A percentile compares a stretch with the other conserved stretches of the same genome.
phyloP scores from a whole-genome alignment of 2,888 invertebrate genomes.

The Trissolcus brochymenae region DNA sequence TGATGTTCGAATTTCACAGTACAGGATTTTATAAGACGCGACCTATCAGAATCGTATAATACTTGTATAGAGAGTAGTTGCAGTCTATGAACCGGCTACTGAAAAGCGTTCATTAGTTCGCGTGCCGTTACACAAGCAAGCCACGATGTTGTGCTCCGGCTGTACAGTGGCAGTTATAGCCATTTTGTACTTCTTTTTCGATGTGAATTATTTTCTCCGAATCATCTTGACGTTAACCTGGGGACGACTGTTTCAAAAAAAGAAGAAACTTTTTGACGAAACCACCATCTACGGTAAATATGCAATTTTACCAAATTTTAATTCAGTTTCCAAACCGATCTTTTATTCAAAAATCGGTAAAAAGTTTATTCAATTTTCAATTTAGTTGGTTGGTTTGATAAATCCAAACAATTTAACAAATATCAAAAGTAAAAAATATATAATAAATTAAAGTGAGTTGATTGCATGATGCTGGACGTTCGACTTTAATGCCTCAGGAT shows the following conservation, averaged over 20 bases:
- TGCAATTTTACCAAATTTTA: neutral
- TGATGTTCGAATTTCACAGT: too few species aligned
- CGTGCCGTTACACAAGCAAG: conserved; percentile 18
- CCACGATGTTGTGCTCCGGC: conserved; percentile 63
- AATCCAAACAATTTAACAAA: neutral
- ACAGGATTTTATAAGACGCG: too few species aligned
- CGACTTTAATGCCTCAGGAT: too few species aligned
- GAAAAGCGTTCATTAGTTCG: conserved; percentile 25
- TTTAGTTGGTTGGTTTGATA: too few species aligned
- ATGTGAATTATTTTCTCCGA: conserved; percentile 88
- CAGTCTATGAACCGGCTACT: conserved; percentile 16
- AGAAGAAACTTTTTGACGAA: conserved; percentile 83
- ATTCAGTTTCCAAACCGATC: neutral
- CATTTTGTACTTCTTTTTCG: conserved; percentile 84
- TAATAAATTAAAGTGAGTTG: too few species aligned
- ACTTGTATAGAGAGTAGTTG: neutral
- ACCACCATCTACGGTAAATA: conserved; percentile 86
- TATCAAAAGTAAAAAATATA: neutral
- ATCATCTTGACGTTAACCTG: conserved; percentile 83
- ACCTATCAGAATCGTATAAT: neutral
- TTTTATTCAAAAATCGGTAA: neutral
- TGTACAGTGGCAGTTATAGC: conserved; percentile 72
- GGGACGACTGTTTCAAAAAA: conserved; percentile 84
- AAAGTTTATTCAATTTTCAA: neutral
- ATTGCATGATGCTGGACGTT: too few species aligned